These are phyloP conservation scores for Sakesphorus luctuosus DNA, from an alignment of 2,113 vertebrate genomes.

Conservation along the genomic window DNA sequence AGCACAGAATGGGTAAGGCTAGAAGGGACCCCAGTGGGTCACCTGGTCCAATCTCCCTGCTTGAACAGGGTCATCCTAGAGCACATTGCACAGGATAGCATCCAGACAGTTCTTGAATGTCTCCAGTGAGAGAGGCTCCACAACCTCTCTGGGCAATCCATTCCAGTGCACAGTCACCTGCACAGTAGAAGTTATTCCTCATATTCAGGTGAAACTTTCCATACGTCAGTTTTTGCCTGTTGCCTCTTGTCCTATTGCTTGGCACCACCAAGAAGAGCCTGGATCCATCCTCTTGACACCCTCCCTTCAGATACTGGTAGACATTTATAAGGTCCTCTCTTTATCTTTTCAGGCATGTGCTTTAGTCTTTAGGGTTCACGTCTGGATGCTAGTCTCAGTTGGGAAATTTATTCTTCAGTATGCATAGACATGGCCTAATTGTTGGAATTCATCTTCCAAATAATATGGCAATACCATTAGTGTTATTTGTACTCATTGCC, in stretches of 20 bases:
- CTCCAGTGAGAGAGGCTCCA: neutral
- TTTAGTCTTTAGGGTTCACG: neutral
- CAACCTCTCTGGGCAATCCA: neutral
- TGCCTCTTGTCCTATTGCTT: neutral
- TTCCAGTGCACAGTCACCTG: no score
- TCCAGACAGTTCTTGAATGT: neutral
- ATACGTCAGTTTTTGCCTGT: neutral
- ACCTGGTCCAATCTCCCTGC: neutral
- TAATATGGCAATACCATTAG: neutral
- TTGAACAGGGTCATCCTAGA: neutral
- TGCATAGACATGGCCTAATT: neutral
- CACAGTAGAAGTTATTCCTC: neutral
- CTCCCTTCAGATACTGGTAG: neutral
- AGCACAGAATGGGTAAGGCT: neutral
- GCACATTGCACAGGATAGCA: neutral
- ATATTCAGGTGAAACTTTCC: neutral
- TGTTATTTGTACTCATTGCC: neutral
- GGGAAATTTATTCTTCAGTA: neutral
- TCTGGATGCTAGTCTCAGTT: neutral
- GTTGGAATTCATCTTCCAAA: neutral
- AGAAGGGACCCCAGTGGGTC: neutral
- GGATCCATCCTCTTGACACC: neutral
- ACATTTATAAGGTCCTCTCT: fast-evolving
- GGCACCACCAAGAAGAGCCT: neutral
- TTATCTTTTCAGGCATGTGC: neutral